phyloP scores from a whole-genome alignment of 1,140 invertebrate genomes.

The Drosophila willistoni region DNA sequence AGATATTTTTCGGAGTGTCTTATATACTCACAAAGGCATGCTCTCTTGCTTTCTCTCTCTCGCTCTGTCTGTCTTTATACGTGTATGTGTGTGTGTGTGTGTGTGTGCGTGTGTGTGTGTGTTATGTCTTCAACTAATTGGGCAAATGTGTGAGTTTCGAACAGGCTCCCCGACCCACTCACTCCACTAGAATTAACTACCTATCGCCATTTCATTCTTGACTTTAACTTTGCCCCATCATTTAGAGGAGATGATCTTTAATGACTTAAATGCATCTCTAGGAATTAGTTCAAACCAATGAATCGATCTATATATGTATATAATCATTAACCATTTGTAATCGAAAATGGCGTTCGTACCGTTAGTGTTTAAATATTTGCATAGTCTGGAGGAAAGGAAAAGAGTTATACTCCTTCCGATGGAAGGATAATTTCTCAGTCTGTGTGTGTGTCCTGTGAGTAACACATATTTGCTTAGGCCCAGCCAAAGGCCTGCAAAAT shows the following conservation, averaged over 20 bases:
- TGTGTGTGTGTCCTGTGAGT: constrained; percentile 4
- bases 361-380: constrained; percentile 64
- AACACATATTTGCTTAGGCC: constrained; percentile 64
- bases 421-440: too few relatives aligned
- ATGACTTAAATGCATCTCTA: constrained; percentile 58
- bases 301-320: constrained; percentile 27
- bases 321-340: not conserved
- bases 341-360: constrained; percentile 58
- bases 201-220: constrained; percentile 1
- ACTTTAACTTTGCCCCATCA: constrained; percentile 12
- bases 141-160: constrained; percentile 57
- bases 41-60: constrained; percentile 6
- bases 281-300: constrained; percentile 47
- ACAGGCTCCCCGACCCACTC: constrained; percentile 28
- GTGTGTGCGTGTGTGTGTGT: constrained; percentile 25
- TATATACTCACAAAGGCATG: constrained; percentile 31
- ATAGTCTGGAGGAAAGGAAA: constrained; percentile 53
- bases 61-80: not conserved
- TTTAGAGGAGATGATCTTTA: constrained; percentile 35
- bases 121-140: constrained; percentile 68
- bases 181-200: constrained; percentile 24
- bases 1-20: constrained; percentile 40
- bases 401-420: constrained; percentile 48
- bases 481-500: constrained; percentile 64
- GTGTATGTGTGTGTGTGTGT: constrained; percentile 24